Evolutionary conservation across 2,113 vertebrate species (phyloP).

Genomic region (Desmodus rotundus): DNA sequence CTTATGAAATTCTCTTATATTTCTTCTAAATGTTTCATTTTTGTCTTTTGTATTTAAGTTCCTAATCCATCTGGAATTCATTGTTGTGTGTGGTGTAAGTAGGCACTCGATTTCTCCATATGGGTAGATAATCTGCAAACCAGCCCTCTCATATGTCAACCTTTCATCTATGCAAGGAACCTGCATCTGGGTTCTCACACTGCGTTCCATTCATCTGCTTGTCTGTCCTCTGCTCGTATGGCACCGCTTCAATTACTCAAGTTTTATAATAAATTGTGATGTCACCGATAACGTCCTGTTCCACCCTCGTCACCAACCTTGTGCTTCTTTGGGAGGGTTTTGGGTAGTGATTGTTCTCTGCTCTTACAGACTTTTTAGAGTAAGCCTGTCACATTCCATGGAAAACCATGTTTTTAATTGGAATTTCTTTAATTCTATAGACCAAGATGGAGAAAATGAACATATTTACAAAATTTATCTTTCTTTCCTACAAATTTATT

Average conservation of each 20-base stretch:
- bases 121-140: neutral
- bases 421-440: neutral
- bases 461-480: neutral
- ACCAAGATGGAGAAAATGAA: neutral
- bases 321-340: neutral
- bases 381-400: neutral
- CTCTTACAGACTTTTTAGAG: neutral
- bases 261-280: neutral
- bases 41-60: neutral
- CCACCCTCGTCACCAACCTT: neutral
- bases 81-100: no score
- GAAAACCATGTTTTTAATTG: neutral
- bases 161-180: neutral
- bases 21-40: neutral
- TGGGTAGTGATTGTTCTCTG: neutral
- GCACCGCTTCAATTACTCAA: neutral
- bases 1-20: neutral
- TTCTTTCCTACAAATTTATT: neutral
- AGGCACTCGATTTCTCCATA: neutral
- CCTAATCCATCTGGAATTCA: no score
- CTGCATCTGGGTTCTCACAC: neutral
- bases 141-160: neutral
- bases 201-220: no score
- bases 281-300: neutral
- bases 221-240: neutral